phyloP scores from a whole-genome alignment of 2,113 vertebrate genomes.

The Lasiurus borealis region DNA sequence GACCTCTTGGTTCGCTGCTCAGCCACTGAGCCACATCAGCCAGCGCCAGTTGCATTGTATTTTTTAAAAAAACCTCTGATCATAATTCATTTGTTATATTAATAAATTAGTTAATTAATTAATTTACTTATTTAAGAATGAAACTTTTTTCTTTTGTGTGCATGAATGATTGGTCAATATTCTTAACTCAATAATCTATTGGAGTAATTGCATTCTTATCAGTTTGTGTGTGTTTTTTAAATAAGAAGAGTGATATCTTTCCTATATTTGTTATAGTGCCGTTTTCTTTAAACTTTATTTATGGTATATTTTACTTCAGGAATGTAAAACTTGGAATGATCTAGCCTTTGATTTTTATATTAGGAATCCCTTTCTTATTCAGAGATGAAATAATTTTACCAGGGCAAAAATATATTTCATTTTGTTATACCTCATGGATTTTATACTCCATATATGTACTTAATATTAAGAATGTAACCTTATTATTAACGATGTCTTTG shows the following conservation, averaged over 20 bases:
- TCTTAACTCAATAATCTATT: background rate
- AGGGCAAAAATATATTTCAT: background rate
- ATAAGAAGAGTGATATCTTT: background rate
- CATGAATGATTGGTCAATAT: background rate
- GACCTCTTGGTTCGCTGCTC: too few species aligned
- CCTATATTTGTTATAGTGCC: background rate
- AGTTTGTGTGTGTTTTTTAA: background rate
- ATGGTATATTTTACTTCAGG: background rate
- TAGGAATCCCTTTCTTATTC: background rate
- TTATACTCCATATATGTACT: background rate
- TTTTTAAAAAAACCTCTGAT: background rate
- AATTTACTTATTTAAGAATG: background rate
- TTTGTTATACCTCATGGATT: background rate
- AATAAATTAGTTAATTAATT: background rate
- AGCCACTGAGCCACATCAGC: too few species aligned
- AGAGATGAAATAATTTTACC: background rate
- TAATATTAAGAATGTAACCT: background rate
- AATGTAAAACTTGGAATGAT: background rate
- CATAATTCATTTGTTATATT: background rate
- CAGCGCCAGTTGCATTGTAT: too few species aligned
- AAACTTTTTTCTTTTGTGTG: background rate
- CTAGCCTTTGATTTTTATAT: constrained; percentile 4
- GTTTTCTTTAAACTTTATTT: constrained; percentile 4
- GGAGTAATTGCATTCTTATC: background rate
- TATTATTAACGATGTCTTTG: background rate